Conservation (phyloP, 64 coral and sea anemone species). For the Hydrozoanthus tunicans region DNA sequence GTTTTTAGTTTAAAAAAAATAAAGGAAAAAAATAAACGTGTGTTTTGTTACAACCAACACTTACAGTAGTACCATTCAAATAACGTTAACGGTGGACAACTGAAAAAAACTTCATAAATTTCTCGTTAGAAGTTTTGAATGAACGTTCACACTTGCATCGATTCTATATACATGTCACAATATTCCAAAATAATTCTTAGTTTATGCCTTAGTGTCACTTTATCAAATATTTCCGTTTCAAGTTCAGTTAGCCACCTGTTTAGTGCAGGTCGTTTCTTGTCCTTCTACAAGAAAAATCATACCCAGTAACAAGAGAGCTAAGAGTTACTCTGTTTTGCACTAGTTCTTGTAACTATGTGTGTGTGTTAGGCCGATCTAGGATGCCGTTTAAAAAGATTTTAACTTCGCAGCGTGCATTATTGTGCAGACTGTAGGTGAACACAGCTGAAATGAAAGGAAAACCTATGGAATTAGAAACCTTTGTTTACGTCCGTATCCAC, state of each 20-base stretch:
- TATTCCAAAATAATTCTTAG: too few species aligned
- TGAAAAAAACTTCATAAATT: too few species aligned
- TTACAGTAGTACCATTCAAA: too few species aligned
- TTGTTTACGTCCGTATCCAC: conserved; percentile 45
- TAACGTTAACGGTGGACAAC: too few species aligned
- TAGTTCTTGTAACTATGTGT: not conserved
- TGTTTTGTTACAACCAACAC: too few species aligned
- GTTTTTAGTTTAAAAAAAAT: too few species aligned
- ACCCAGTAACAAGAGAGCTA: not conserved
- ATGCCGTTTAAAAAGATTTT: not conserved
- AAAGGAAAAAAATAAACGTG: too few species aligned
- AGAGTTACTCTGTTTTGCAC: not conserved
- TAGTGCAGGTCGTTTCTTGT: not conserved
- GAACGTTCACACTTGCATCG: too few species aligned
- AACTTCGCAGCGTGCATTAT: not conserved
- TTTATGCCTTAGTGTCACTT: not conserved
- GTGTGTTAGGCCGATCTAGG: not conserved
- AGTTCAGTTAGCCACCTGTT: not conserved
- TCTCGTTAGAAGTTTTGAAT: too few species aligned
- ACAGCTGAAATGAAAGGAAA: not conserved
- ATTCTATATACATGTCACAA: too few species aligned
- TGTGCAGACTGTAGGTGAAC: not conserved
- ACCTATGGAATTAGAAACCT: not conserved
- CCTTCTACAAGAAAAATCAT: not conserved
- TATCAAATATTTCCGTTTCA: not conserved